Evolutionary conservation across 2,888 invertebrate genomes (phyloP), one percentile per base, ranked within the genome.

Genomic region (Cryptocephalus primarius): DNA sequence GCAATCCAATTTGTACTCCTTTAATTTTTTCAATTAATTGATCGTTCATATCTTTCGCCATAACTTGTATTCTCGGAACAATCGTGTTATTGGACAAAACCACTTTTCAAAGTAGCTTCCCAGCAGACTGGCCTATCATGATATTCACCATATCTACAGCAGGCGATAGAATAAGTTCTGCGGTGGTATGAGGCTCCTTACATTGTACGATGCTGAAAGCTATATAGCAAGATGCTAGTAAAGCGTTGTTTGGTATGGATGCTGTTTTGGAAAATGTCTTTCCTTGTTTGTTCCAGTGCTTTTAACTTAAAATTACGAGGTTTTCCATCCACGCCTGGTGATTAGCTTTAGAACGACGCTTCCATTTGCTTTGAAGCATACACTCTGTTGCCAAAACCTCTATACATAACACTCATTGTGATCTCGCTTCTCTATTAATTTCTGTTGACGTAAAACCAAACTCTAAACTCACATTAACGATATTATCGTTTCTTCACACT

Each of bases 21-120:
- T 42, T 32, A 44, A 45, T 44, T 44, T 49, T 49, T 40, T 49
- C 43, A 33, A 45, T 44, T 32, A 50, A 42, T 45, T 50, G 50
- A 11, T 50, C 32, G 39, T 48, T 44, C 48, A 44, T 42, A 45
- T 48, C 42, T 46, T 41, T 47, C 38, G 52, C 44, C 42, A 54
- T 55, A 43, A 54, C 13, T 36, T 50, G 40, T 22, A 55, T 51
- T 55, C 50, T 48, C 45, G 50, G 46, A 40, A 51, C 46, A 33
- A 56, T 53, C 22, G 49, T 53, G 43, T 45, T 49, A 46, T 55
- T 55, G 31, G 56, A 51, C 42, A 55, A 45, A 38, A 52, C 50
- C 33, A 57, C 46, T 32, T 53, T 54, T 43, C 40, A 44, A 44
- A 55, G 22, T 39, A 48, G 45, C 48, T 57, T 54, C 12, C 36